A percentile compares a stretch with the other conserved stretches of the same genome.
phyloP scores from a whole-genome alignment of 1,140 invertebrate genomes.

The Philotrypesis tridentata region DNA sequence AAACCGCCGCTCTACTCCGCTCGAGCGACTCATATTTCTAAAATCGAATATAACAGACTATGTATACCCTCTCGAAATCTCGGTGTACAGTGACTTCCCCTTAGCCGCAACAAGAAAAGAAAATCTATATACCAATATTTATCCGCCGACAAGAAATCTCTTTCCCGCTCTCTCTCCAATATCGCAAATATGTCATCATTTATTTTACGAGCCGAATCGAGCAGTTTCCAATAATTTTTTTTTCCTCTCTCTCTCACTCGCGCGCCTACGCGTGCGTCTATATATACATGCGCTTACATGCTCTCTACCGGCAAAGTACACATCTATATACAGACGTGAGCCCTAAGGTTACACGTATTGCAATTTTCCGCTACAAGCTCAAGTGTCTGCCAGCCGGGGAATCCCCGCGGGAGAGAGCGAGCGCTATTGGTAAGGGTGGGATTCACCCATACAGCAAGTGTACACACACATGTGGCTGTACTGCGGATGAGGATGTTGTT shows the following conservation, averaged over 20 bases:
- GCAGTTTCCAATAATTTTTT: not conserved
- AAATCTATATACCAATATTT: not conserved
- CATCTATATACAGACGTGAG: too few species aligned
- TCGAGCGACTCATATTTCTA: not conserved
- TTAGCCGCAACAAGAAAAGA: not conserved
- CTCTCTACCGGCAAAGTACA: not conserved
- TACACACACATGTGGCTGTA: not conserved
- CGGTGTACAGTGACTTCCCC: not conserved
- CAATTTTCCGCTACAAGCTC: not conserved
- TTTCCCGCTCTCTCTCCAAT: too few species aligned
- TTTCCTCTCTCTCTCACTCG: not conserved
- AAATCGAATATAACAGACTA: not conserved
- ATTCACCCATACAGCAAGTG: not conserved
- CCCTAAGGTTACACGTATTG: not conserved
- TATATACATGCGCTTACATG: not conserved
- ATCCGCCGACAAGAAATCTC: not conserved
- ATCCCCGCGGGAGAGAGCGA: not conserved
- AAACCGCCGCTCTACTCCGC: too few species aligned
- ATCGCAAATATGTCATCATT: not conserved
- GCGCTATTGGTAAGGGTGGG: not conserved
- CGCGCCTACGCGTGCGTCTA: not conserved
- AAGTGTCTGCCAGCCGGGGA: not conserved
- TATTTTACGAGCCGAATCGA: not conserved
- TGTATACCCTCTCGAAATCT: not conserved
- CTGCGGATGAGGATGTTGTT: not conserved